These are phyloP conservation scores for Abramis brama DNA, from an alignment of 2,113 vertebrate genomes.

Conservation along the genomic window DNA sequence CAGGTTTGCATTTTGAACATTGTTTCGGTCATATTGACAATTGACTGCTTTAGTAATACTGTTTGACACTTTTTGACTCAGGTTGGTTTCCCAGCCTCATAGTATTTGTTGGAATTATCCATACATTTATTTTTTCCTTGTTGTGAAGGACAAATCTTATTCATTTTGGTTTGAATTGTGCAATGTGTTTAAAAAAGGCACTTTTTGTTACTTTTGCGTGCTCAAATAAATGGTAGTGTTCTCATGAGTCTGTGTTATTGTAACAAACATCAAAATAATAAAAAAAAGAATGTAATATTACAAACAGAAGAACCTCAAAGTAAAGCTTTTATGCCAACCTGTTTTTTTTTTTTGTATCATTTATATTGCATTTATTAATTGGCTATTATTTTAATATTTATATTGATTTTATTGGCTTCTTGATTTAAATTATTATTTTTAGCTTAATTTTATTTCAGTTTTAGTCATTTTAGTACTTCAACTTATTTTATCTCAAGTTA, in stretches of 20 bases:
- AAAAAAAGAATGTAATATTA: neutral
- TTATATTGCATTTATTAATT: no score
- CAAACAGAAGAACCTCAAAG: no score
- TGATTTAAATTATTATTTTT: no score
- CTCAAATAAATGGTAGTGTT: constrained; percentile 39
- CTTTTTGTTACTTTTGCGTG: constrained; percentile 29
- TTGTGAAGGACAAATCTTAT: neutral
- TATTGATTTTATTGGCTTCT: no score
- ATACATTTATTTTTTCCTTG: neutral
- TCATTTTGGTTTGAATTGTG: constrained; percentile 1
- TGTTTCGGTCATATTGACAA: constrained; percentile 15
- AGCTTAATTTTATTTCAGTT: no score
- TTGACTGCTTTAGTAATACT: neutral
- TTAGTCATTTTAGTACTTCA: no score
- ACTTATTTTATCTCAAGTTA: no score
- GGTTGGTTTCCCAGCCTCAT: constrained; percentile 5
- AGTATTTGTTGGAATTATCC: neutral
- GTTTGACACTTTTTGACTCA: neutral
- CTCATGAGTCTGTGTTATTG: neutral
- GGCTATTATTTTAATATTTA: neutral
- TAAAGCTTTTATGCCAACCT: no score
- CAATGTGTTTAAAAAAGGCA: constrained; percentile 17
- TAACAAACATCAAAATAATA: neutral
- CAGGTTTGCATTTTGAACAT: neutral
- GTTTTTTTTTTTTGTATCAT: no score